Percentiles rank a stretch among this genome's conserved stretches.
Conservation (phyloP, 2,113 vertebrate genomes). For the Dipodomys stephensi region DNA sequence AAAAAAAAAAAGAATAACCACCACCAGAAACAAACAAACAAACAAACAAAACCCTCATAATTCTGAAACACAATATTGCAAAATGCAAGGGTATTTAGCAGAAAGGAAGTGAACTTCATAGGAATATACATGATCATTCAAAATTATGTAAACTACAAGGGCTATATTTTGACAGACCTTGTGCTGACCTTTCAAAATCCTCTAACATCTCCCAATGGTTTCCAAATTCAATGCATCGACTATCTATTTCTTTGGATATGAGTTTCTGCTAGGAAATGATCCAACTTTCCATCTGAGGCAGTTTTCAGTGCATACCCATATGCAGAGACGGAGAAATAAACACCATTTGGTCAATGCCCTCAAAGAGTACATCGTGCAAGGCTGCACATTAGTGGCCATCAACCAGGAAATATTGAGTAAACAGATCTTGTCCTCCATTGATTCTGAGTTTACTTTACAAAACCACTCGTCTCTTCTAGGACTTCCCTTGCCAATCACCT, state of each 20-base stretch:
- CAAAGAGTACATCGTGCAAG: slow-evolving; percentile 67
- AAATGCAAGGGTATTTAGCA: background rate
- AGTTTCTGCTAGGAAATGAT: slow-evolving; percentile 68
- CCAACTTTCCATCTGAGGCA: background rate
- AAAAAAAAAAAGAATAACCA: too few relatives aligned
- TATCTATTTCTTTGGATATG: slow-evolving; percentile 50
- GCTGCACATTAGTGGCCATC: slow-evolving; percentile 74
- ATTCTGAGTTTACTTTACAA: slow-evolving; percentile 84
- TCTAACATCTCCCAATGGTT: slow-evolving; percentile 28
- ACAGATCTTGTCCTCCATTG: slow-evolving; percentile 75
- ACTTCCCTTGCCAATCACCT: slow-evolving; percentile 85
- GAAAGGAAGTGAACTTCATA: background rate
- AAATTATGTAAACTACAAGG: slow-evolving; percentile 45
- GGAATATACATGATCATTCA: background rate
- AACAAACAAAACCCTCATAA: background rate
- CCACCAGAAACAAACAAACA: background rate
- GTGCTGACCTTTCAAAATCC: slow-evolving; percentile 48
- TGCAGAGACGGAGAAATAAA: slow-evolving; percentile 62
- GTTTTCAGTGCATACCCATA: slow-evolving; percentile 37
- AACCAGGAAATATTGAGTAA: slow-evolving; percentile 82
- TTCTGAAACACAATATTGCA: background rate
- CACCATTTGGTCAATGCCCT: slow-evolving; percentile 43
- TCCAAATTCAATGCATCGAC: slow-evolving; percentile 69
- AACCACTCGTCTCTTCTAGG: slow-evolving; percentile 84
- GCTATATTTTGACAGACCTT: slow-evolving; percentile 21